Base-by-base conservation (phyloP, 2,797 vertebrate species). In the Eleutherodactylus coqui region DNA sequence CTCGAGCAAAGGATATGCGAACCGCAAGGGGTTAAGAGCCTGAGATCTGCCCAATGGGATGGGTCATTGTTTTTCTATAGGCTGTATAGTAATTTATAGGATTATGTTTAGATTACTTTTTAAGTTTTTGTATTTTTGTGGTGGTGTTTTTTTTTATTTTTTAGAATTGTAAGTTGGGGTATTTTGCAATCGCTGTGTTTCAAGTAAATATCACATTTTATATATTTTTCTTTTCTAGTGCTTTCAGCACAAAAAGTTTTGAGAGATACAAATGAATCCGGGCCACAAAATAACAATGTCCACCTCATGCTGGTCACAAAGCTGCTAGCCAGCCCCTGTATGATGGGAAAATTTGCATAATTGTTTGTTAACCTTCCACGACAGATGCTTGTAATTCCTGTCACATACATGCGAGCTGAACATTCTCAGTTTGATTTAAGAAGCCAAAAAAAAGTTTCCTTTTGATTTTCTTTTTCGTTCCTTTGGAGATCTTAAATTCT, bases 301-400 rank as follows among this genome's bases (percentile, higher is more conserved):
- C 64, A 70, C 76, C 67, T 58, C 27, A 29, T 24, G 19, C 51
- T 64, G n/a, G 62, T 21, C 36, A 70, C 51, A 70, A 43, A 53
- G 41, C 77, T 60, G 51, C 73, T 55, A 55, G 75, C 32, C 75
- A 24, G 36, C 64, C 64, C 76, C 38, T 58, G 77, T 49, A 49
- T 43, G 47, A 62, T 49, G 34, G 69, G n/a, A 19, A 67, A 64
- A 82, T 82, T 86, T 41, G 72, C 70, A 82, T 67, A 82, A 82
- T 34, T 86, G 77, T 81, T 81, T 86, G 85, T 75, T 81, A 86
- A 75, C 43, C 73, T 75, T 73, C 69, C 45, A n/a, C 7, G 38
- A 76, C 11, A 67, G 78, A 81, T 49, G 45, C n/a, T 80, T 85
- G 75, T 73, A 27, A 85, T 85, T 86, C 78, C 27, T 13, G 47